A percentile compares a stretch with the other conserved stretches of the same genome.
phyloP scores from a whole-genome alignment of 2,888 invertebrate genomes.

The Dendrolimus houi region DNA sequence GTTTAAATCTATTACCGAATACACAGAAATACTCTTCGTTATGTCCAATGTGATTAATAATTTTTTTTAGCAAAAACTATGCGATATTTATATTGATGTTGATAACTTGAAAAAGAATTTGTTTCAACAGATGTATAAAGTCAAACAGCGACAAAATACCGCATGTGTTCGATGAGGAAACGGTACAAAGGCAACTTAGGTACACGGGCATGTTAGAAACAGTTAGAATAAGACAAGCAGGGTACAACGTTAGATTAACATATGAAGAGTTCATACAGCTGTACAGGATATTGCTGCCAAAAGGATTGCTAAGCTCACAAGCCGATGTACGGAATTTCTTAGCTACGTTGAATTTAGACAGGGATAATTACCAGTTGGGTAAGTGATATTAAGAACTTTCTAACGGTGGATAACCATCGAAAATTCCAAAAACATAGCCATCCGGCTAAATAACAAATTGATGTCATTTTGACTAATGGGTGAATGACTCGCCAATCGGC shows the following conservation, averaged over 20 bases:
- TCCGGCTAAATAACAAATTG: no score
- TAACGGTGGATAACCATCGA: no score
- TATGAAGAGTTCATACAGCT: constrained; percentile 96
- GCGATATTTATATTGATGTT: no score
- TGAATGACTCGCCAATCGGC: no score
- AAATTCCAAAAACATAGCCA: no score
- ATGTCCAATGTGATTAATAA: no score
- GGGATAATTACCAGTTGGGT: constrained; percentile 93
- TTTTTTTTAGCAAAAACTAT: no score
- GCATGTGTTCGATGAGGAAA: constrained; percentile 94
- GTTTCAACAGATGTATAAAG: constrained; percentile 87
- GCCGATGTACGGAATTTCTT: constrained; percentile 91
- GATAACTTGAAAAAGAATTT: background rate
- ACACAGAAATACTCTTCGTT: no score
- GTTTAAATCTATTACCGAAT: no score
- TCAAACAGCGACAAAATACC: constrained; percentile 95
- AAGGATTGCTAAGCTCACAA: constrained; percentile 90
- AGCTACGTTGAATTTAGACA: constrained; percentile 87
- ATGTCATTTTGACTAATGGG: no score
- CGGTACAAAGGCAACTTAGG: constrained; percentile 89
- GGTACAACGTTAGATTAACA: constrained; percentile 94
- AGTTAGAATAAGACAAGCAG: constrained; percentile 94
- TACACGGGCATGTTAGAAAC: constrained; percentile 99
- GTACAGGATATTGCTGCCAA: constrained; percentile 92
- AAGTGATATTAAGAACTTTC: constrained; percentile 12